Evolutionary conservation across 2,797 vertebrate species (phyloP), one percentile per base, ranked within the genome.

Genomic region (Natrix natrix): DNA sequence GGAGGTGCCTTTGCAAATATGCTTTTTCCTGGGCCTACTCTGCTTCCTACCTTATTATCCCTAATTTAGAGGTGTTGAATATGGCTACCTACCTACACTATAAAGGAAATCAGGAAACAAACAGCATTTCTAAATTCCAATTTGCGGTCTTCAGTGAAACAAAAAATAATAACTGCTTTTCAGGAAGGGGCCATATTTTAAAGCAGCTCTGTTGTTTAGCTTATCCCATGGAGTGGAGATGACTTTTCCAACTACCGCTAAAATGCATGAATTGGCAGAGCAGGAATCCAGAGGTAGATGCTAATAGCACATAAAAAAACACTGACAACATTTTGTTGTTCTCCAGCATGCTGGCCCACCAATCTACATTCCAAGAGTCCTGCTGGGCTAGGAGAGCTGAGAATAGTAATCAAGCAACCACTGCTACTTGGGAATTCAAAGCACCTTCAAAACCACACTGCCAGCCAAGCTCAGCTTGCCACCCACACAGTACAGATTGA

Each of bases 391-490:
- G 69, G n/a, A 89, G 28, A 89, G 57, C 52, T 16, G 20, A 90
- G 60, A 90, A 92, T 5, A 91, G 60, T 8, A 43, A 89, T 59
- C 7, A 54, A 56, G 1, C n/a, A 55, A 56, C 60, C 90, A 48
- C 60, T 60, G 43, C 43, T 90, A 86, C 22, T 48, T 93, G 60
- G 48, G 74, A 91, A 94, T 90, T 92, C 43, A 74, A 86, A 93
- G 74, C 43, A 93, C 87, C 60, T 91, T 61, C 54, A 59, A 22
- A 91, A 69, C 89, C 55, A 89, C 43, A 55, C 20, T 24, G 88
- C n/a, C 55, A 24, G n/a, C 78, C 87, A 59, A 94, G 69, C 90
- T 91, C 48, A 91, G 90, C 69, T 43, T 59, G 57, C 87, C 32
- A 92, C 43, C 87, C 52, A 92, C 89, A 92, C 22, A 59, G 22